phyloP scores from a whole-genome alignment of 2,113 vertebrate genomes.

The Solea senegalensis region DNA sequence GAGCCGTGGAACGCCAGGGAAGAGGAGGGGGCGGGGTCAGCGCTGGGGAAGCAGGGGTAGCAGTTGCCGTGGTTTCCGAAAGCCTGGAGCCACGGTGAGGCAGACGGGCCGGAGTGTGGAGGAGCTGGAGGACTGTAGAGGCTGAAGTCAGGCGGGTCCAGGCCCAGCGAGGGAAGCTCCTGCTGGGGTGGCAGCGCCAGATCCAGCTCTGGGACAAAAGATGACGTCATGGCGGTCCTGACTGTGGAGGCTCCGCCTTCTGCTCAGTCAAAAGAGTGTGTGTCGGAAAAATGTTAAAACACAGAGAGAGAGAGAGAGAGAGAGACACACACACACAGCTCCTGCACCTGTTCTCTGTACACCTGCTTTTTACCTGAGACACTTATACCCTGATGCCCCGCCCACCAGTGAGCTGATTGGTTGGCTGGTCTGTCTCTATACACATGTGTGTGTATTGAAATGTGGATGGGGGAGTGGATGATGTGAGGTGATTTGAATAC shows the following conservation, averaged over 20 bases:
- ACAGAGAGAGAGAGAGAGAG: background rate
- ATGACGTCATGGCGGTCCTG: slow-evolving; percentile 81
- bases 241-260: background rate
- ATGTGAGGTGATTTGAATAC: too few relatives aligned
- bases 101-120: slow-evolving; percentile 79
- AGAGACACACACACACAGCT: background rate
- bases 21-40: slow-evolving; percentile 61
- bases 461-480: background rate
- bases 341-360: slow-evolving; percentile 24
- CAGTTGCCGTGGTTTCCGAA: slow-evolving; percentile 69
- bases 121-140: slow-evolving; percentile 86
- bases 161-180: slow-evolving; percentile 72
- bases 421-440: background rate
- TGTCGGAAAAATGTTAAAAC: background rate
- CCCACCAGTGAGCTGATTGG: slow-evolving; percentile 70
- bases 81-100: slow-evolving; percentile 74
- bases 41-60: slow-evolving; percentile 83
- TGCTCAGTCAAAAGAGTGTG: background rate
- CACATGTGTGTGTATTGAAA: background rate
- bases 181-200: slow-evolving; percentile 84
- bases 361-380: slow-evolving; percentile 69
- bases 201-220: slow-evolving; percentile 82
- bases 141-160: slow-evolving; percentile 88
- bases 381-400: slow-evolving; percentile 70
- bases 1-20: slow-evolving; percentile 57